A percentile compares a stretch with the other conserved stretches of the same genome.
Conservation (phyloP, 2,888 invertebrate species). For the Muschampia plurimacula region DNA sequence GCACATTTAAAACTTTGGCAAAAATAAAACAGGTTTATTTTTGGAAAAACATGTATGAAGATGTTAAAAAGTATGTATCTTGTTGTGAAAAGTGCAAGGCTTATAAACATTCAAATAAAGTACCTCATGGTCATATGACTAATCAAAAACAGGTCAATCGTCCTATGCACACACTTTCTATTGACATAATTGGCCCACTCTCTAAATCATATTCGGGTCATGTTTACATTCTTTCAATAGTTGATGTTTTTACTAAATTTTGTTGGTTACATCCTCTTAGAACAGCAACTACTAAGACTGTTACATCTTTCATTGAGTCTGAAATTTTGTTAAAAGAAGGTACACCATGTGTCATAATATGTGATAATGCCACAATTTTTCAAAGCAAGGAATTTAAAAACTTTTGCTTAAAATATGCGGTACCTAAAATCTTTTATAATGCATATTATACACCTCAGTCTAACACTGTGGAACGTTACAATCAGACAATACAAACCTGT, state of each 20-base stretch:
- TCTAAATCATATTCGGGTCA: not conserved
- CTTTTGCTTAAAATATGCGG: not conserved
- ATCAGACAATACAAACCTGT: conserved; percentile 1
- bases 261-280: not conserved
- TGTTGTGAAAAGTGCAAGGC: conserved; percentile 4
- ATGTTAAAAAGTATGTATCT: conserved; percentile 7
- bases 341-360: conserved; percentile 4
- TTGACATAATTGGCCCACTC: not conserved
- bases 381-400: conserved; percentile 6
- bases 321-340: conserved; percentile 3
- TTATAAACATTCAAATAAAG: conserved; percentile 6
- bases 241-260: not conserved
- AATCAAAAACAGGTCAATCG: not conserved
- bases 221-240: conserved; percentile 3
- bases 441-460: not conserved
- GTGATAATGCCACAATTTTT: conserved; percentile 6
- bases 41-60: conserved; percentile 4
- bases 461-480: conserved; percentile 1
- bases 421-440: conserved; percentile 1
- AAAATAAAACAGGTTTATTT: conserved; percentile 2
- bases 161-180: conserved; percentile 1
- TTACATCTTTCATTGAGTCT: conserved; percentile 1
- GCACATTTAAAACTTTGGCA: not conserved
- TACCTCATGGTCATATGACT: not conserved
- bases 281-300: conserved; percentile 3